A percentile compares a stretch with the other conserved stretches of the same genome.
These are phyloP conservation scores for Solea senegalensis DNA, from an alignment of 2,113 vertebrate species.

Conservation along the genomic window DNA sequence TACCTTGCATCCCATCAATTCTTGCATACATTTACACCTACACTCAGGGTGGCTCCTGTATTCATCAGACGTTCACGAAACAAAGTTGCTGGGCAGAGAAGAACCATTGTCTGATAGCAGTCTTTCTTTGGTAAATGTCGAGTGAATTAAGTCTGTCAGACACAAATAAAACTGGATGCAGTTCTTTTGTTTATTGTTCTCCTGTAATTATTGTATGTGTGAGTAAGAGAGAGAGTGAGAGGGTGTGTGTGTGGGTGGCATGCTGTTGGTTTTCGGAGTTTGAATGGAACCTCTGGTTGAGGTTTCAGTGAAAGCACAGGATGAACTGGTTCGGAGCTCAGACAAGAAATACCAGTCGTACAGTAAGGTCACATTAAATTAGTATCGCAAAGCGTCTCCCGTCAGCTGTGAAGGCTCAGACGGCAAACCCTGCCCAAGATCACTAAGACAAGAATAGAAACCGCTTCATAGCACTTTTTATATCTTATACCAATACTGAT, in stretches of 20 bases:
- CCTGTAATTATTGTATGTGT: neutral
- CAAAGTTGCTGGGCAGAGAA: constrained; percentile 11
- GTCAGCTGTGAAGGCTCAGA: too few relatives aligned
- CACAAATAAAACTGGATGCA: constrained; percentile 7
- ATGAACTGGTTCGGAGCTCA: constrained; percentile 2
- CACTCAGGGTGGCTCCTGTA: neutral
- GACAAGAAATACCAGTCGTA: neutral
- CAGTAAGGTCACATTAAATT: neutral
- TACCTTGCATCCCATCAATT: constrained; percentile 5
- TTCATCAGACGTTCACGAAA: constrained; percentile 1
- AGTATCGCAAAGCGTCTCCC: neutral
- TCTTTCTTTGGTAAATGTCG: neutral
- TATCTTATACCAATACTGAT: too few relatives aligned
- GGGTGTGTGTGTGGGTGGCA: constrained; percentile 5
- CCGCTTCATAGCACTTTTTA: too few relatives aligned
- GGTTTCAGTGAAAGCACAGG: constrained; percentile 16
- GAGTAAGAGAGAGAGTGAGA: neutral
- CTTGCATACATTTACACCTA: constrained; percentile 17
- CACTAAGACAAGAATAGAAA: too few relatives aligned
- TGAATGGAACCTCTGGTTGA: neutral
- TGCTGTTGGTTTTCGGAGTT: neutral
- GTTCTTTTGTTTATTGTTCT: constrained; percentile 25
- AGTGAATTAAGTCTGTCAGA: constrained; percentile 1
- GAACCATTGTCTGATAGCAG: constrained; percentile 2
- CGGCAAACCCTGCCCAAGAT: too few relatives aligned